Evolutionary conservation across 1,140 invertebrate genomes (phyloP), one percentile per base, ranked within the genome.

Genomic region (Lutraria rhynchaena): DNA sequence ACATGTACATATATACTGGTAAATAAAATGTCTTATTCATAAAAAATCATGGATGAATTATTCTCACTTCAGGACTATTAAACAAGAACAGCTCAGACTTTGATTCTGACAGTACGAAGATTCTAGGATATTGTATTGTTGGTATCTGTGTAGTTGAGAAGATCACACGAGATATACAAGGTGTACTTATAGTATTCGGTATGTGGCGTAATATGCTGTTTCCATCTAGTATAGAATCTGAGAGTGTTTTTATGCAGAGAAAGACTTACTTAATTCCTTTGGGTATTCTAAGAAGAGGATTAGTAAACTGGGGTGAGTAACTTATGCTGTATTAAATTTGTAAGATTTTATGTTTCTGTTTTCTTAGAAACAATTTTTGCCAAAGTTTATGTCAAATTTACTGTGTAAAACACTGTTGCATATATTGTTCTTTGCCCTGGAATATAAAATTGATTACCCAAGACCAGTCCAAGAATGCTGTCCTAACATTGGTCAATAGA

Each of bases 151-250:
- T 91, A 15, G 63, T 87, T 9, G 89, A 90, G 58, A 90, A 92
- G 63, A 63, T 90, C 11, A 31, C 88, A 3, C 76, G 88, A 70
- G 89, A 92, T 63, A 37, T 89, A 13, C 92, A 92, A 82, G 73
- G 83, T 55, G 91, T 92, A 9, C 92, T 89, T 69, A 46, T 91
- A 9, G 60, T 90, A 17, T 90, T 90, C 84, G 91, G 90, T 13
- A 55, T 92, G 19, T 86, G 86, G 81, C 84, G 91, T 49, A 92
- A 92, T 76, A 67, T 78, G 17, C 65, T 92, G 31, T 92, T 87
- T 85, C 90, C 91, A 15, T 61, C 58, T 11, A 84, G 67, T 31
- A 60, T 82, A 0, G 73, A 76, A 13, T 82, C 60, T 24, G 24
- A 44, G 2, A 78, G 57, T 29, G 55, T 81, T 3, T 91, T 88